Conservation (phyloP, 2,113 vertebrate genomes). For the Heteronetta atricapilla region DNA sequence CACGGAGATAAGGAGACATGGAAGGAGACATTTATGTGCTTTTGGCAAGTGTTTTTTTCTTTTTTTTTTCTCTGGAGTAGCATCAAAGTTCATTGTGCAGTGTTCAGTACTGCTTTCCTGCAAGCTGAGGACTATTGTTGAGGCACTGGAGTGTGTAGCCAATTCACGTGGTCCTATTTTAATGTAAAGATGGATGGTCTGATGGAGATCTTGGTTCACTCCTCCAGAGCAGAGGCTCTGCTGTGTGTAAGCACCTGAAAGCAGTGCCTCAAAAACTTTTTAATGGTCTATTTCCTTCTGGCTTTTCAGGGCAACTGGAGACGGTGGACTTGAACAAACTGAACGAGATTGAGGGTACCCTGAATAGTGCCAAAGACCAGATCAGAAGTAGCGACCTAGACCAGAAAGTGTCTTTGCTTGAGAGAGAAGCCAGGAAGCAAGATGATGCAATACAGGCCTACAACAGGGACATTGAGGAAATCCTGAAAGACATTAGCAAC, state of each 20-base stretch:
- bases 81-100: background rate
- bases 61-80: background rate
- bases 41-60: background rate
- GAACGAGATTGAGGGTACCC: slow-evolving; percentile 87
- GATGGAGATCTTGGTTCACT: rapidly evolving
- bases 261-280: rapidly evolving
- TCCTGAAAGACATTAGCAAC: slow-evolving; percentile 91
- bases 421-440: slow-evolving; percentile 86
- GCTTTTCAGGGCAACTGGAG: slow-evolving; percentile 88
- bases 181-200: background rate
- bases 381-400: slow-evolving; percentile 88
- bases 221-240: background rate
- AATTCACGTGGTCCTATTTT: background rate
- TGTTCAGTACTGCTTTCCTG: background rate
- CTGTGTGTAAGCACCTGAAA: background rate
- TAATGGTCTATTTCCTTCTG: background rate
- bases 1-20: too few species aligned
- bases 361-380: slow-evolving; percentile 88
- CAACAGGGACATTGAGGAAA: slow-evolving; percentile 90
- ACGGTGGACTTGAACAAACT: slow-evolving; percentile 93
- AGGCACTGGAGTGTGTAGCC: background rate
- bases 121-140: background rate
- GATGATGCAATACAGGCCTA: slow-evolving; percentile 90
- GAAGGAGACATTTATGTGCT: background rate
- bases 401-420: slow-evolving; percentile 88